Conservation (phyloP, 2,797 vertebrate genomes). For the Cynopterus sphinx region DNA sequence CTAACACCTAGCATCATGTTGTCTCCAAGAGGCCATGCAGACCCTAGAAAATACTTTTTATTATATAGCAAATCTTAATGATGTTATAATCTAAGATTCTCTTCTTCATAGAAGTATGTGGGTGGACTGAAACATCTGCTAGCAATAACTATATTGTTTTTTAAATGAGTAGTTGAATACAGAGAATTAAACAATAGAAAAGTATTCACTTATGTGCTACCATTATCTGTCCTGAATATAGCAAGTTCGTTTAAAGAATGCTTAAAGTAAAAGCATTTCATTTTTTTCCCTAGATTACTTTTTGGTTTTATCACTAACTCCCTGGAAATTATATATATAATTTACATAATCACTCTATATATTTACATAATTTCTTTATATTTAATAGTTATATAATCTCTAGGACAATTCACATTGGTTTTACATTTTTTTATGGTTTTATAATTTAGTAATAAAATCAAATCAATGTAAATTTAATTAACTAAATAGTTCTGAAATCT, state of each 20-base stretch:
- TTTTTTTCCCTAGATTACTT: conserved; percentile 37
- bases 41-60: conserved; percentile 64
- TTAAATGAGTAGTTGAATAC: conserved; percentile 42
- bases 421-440: conserved; percentile 26
- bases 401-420: background rate
- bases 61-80: conserved; percentile 70
- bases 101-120: conserved; percentile 65
- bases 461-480: conserved; percentile 35
- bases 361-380: background rate
- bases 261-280: conserved; percentile 46
- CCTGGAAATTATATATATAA: background rate
- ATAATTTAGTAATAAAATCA: conserved; percentile 41
- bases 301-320: conserved; percentile 47
- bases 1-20: conserved; percentile 64
- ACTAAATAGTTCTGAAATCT: background rate
- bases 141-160: conserved; percentile 67
- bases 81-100: conserved; percentile 74
- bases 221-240: background rate
- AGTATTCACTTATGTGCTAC: conserved; percentile 34
- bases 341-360: background rate
- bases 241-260: conserved; percentile 67
- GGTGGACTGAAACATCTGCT: conserved; percentile 71
- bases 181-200: conserved; percentile 68
- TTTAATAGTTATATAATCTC: background rate
- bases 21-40: conserved; percentile 58